Base-by-base conservation (phyloP, 2,888 invertebrate species). In the Hypolimnas misippus region DNA sequence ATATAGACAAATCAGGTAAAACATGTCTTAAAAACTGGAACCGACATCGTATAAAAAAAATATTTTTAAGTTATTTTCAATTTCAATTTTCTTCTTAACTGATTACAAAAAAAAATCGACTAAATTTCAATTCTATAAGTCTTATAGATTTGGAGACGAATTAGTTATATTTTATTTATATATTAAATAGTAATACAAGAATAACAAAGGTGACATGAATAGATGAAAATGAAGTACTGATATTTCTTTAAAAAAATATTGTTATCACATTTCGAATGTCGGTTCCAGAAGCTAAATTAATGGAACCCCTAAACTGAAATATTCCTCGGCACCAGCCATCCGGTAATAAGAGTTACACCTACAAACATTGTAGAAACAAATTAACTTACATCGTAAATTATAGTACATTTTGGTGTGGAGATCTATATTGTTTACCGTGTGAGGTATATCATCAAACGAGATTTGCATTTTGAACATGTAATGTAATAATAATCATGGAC, bases 331-430 rank as follows among this genome's bases (percentile, higher is more conserved):
- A 21, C 44, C 12, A 46, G 21, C 19, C 44, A n/a, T n/a, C 35
- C n/a, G n/a, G n/a, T n/a, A n/a, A n/a, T n/a, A n/a, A n/a, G n/a
- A n/a, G 12, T 12, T 46, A 21, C 3, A 46, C 21, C 44, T 46
- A 46, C 21, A 46, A 21, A 46, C 21, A 12, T 46, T 21, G 44
- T 46, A 46, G 44, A 46, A 19, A 46, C 12, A 46, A 46, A 46
- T 21, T 21, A 21, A 44, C 17, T 46, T 46, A 46, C 16, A 42
- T 42, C 42, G 17, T 42, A 42, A 17, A 42, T 42, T 42, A 33
- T 2, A 38, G 35, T 38, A 46, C 44, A 46, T 46, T 42, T 46
- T 46, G 44, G 44, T 46, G 44, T 19, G 44, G 21, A 46, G 21
- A 21, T 46, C 44, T 46, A 46, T 1, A 21, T 46, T 46, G 2